phyloP scores from a whole-genome alignment of 2,797 vertebrate species.

The Lophius americanus region DNA sequence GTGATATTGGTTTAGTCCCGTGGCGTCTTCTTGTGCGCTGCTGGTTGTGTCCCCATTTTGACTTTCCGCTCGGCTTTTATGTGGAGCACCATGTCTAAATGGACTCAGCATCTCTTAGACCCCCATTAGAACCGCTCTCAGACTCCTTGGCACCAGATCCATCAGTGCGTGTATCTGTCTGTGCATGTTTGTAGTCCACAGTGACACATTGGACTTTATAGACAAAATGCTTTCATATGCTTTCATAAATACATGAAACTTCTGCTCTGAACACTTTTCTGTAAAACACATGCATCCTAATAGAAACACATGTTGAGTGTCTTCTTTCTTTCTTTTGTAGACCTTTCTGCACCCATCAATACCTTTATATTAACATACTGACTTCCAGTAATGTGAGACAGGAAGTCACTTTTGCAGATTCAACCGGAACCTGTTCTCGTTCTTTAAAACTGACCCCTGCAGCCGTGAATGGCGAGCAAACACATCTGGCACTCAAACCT shows the following conservation, averaged over 20 bases:
- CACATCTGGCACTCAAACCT: too few species aligned
- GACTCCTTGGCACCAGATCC: constrained; percentile 65
- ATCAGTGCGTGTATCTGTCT: constrained; percentile 31
- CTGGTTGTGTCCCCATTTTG: constrained; percentile 31
- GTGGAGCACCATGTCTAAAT: constrained; percentile 48
- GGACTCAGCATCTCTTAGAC: constrained; percentile 35
- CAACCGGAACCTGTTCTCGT: not conserved
- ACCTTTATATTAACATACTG: not conserved
- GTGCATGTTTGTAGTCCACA: constrained; percentile 8
- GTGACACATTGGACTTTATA: constrained; percentile 9
- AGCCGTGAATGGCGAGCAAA: too few species aligned
- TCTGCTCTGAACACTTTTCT: not conserved
- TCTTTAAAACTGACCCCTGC: not conserved
- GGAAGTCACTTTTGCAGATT: not conserved
- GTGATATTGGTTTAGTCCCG: constrained; percentile 35
- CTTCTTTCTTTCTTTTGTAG: not conserved
- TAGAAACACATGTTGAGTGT: not conserved
- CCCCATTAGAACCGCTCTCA: constrained; percentile 43
- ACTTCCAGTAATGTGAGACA: not conserved
- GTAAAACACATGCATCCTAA: not conserved
- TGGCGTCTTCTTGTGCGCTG: constrained; percentile 21
- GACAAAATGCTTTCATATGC: constrained; percentile 3
- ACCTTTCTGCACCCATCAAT: not conserved
- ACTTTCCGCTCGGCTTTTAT: constrained; percentile 48
- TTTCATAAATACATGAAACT: not conserved